Evolutionary conservation across 2,113 vertebrate species (phyloP).

Genomic region (Pyrgilauda ruficollis): DNA sequence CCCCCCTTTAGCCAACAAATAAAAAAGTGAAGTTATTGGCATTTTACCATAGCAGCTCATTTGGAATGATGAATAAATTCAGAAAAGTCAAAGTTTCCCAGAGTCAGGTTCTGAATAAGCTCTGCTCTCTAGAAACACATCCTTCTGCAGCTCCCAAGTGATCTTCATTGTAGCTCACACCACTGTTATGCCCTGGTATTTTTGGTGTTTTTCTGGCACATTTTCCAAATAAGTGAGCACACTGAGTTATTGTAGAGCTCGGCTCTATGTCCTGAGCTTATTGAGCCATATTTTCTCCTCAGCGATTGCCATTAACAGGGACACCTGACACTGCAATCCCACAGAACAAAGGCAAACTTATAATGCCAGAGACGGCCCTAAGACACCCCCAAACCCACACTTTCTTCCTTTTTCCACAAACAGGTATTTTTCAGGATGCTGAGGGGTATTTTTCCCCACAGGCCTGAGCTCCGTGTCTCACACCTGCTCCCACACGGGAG

Average conservation of each 20-base stretch:
- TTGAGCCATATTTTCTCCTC: accelerated
- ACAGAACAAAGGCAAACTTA: accelerated
- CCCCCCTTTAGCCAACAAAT: not conserved
- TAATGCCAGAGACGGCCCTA: too few species aligned
- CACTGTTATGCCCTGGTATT: accelerated
- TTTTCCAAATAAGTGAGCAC: accelerated
- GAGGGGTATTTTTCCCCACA: not conserved
- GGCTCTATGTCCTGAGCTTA: accelerated
- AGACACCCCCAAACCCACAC: too few species aligned
- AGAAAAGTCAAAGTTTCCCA: not conserved
- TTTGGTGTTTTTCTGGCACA: not conserved
- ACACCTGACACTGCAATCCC: accelerated
- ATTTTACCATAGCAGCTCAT: not conserved
- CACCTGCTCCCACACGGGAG: not conserved
- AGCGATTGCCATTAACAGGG: accelerated
- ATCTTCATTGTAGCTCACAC: accelerated
- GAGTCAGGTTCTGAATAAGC: not conserved
- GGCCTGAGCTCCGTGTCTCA: not conserved
- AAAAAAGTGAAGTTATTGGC: not conserved
- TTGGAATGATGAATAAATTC: not conserved
- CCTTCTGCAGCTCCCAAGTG: accelerated
- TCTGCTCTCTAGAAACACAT: not conserved
- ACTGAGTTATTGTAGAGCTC: accelerated
- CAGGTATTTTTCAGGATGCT: not conserved
- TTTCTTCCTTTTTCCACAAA: not conserved